These are phyloP conservation scores for Eleginops maclovinus DNA, from an alignment of 2,113 vertebrate species.

Conservation along the genomic window DNA sequence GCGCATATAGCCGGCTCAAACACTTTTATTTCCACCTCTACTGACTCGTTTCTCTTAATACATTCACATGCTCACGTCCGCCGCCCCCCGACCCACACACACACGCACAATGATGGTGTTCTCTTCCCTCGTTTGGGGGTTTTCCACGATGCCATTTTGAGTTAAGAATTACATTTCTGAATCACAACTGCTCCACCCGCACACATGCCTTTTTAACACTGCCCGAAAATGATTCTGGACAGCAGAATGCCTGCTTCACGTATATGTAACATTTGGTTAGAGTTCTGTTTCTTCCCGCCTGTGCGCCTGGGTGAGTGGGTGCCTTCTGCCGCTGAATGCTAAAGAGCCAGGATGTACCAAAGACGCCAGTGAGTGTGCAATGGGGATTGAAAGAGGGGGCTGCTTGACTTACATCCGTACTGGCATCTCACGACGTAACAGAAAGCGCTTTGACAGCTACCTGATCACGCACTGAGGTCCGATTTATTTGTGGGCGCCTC, in stretches of 20 bases:
- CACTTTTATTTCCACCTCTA: slow-evolving; percentile 41
- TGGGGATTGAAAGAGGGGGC: neutral
- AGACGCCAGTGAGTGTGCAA: slow-evolving; percentile 50
- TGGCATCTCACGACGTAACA: slow-evolving; percentile 60
- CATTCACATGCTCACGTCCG: neutral
- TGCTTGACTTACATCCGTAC: slow-evolving; percentile 57
- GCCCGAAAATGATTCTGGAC: slow-evolving; percentile 26
- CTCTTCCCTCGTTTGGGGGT: neutral
- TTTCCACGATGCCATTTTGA: slow-evolving; percentile 47
- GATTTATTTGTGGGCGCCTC: slow-evolving; percentile 25
- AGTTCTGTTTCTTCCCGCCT: slow-evolving; percentile 8
- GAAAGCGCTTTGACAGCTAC: slow-evolving; percentile 69
- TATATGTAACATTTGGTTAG: slow-evolving; percentile 5
- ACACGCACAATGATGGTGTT: neutral
- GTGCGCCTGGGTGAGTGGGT: slow-evolving; percentile 63
- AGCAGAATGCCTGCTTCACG: slow-evolving; percentile 18
- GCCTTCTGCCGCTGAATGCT: slow-evolving; percentile 70
- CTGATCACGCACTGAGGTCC: slow-evolving; percentile 53
- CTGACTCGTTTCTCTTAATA: slow-evolving; percentile 10
- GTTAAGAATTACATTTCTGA: slow-evolving; percentile 35
- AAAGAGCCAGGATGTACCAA: slow-evolving; percentile 70
- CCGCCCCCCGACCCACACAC: neutral
- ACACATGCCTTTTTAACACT: slow-evolving; percentile 4
- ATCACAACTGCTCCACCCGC: slow-evolving; percentile 20
- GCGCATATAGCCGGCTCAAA: slow-evolving; percentile 15